Base-by-base conservation (phyloP, 2,113 vertebrate genomes). In the Oreochromis aureus region DNA sequence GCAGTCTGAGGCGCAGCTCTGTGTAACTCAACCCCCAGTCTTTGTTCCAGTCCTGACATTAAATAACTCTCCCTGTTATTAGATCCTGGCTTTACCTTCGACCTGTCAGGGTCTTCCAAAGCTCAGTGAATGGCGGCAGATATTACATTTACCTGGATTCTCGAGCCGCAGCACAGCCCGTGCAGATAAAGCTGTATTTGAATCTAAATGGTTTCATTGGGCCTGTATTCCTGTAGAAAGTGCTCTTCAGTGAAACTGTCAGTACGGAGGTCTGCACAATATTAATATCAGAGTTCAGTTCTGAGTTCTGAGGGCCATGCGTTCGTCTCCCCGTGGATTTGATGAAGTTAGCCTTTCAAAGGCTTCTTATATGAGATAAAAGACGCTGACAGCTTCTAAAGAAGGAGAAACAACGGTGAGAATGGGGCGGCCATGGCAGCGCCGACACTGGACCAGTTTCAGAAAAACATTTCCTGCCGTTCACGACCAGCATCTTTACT, bases 141-240 rank as follows among this genome's bases (percentile, higher is more conserved):
- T 78, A 78, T 78, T 78, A 51, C 10, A 51, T 76, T 48, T 76
- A 32, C 16, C 27, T 78, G 71, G 71, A 76, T 19, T 48, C 24
- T 48, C 15, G 69, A 48, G 9, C 41, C 2, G 41, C 41, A 6
- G 22, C 1, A 5, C 69, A 27, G 24, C 41, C 32, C 13, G 15
- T 73, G 39, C 9, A 76, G 69, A 18, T 48, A 11, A 46, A 76
- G 71, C 71, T 76, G 16, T 32, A 18, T 51, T 76, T 76, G 44
- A 76, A 51, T 76, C 1, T 76, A 51, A 76, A 76, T 76, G 24
- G 71, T 51, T 76, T 76, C 44, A 32, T 19, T 76, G 71, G 71
- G 24, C 15, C 41, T 46, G 36, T 48, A 30, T 76, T 51, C 71
- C 44, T 76, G 71, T 27, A 71, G 66, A 44, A 71, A 44, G 66